Conservation (phyloP, 2,797 vertebrate species). For the Dendrocincla tyrannina region DNA sequence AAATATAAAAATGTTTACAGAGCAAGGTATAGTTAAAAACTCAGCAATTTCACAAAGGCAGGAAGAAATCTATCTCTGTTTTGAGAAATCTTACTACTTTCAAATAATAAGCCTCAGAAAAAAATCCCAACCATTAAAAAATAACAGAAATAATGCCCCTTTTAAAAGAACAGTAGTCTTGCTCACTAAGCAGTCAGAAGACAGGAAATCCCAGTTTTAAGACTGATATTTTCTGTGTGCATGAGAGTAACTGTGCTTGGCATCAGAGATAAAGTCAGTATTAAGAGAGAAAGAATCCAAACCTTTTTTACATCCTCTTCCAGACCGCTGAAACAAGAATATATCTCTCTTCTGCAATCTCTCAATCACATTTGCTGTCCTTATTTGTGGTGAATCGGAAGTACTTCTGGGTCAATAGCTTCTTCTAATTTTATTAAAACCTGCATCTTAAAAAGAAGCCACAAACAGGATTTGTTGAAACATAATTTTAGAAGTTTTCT, state of each 20-base stretch:
- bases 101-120: neutral
- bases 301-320: neutral
- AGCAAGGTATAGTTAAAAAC: neutral
- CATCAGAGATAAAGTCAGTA: neutral
- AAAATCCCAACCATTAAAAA: neutral
- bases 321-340: neutral
- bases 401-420: neutral
- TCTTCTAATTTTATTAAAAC: neutral
- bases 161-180: neutral
- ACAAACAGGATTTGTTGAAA: neutral
- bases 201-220: neutral
- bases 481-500: neutral
- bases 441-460: neutral
- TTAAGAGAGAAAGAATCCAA: neutral
- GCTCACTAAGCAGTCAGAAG: neutral
- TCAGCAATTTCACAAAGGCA: neutral
- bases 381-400: neutral
- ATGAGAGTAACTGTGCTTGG: neutral
- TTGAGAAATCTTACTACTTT: neutral
- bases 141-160: neutral
- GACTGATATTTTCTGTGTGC: neutral
- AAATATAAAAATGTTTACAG: neutral
- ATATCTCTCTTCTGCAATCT: neutral
- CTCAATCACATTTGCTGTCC: neutral
- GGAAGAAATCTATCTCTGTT: neutral